A percentile compares a stretch with the other conserved stretches of the same genome.
Evolutionary conservation across 2,113 vertebrate genomes (phyloP).

Genomic region (Potamarius usumacintae): DNA sequence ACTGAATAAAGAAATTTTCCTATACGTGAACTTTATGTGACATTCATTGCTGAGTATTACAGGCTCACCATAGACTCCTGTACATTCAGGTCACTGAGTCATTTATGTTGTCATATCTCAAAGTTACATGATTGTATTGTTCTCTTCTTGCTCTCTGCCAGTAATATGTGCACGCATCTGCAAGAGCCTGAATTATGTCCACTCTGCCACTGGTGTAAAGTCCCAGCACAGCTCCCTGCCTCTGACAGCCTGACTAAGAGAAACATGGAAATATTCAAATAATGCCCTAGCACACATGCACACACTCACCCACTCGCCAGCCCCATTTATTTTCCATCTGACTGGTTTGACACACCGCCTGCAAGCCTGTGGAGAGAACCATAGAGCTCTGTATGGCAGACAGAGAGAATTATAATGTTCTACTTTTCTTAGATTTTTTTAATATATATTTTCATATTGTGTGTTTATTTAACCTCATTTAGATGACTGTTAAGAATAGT

Average conservation of each 20-base stretch:
- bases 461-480: constrained; percentile 9
- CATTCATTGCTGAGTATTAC: neutral
- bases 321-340: constrained; percentile 55
- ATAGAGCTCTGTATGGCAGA: constrained; percentile 57
- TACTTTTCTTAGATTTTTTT: neutral
- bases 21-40: neutral
- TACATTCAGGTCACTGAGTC: neutral
- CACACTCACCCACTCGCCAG: constrained; percentile 32
- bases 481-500: neutral
- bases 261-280: constrained; percentile 40
- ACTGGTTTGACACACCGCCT: constrained; percentile 68
- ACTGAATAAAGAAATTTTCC: neutral
- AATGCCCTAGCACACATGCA: constrained; percentile 23
- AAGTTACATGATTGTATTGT: neutral
- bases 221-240: constrained; percentile 1
- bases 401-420: constrained; percentile 32
- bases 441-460: neutral
- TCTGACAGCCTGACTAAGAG: constrained; percentile 10
- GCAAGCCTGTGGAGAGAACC: constrained; percentile 67
- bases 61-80: neutral
- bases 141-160: neutral
- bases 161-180: neutral
- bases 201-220: constrained; percentile 7
- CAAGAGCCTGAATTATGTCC: constrained; percentile 13
- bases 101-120: neutral